These are phyloP conservation scores for Himalopsyche tibetana DNA, from an alignment of 2,888 invertebrate genomes.

Conservation along the genomic window DNA sequence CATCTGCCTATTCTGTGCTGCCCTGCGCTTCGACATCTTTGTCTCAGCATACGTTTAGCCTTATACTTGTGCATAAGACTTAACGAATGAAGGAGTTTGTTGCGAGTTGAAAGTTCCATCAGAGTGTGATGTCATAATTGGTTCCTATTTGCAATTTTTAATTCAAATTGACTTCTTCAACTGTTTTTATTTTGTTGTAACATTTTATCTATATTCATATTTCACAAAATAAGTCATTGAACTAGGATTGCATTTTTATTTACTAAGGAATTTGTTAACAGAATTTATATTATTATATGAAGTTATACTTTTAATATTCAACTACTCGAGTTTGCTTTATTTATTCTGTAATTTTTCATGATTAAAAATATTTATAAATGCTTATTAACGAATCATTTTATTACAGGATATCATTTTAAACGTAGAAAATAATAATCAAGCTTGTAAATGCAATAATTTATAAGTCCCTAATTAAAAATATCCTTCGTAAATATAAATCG, in stretches of 20 bases:
- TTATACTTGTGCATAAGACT: too few species aligned
- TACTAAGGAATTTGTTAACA: slow-evolving; percentile 58
- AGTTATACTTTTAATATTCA: slow-evolving; percentile 47
- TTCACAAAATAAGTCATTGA: slow-evolving; percentile 65
- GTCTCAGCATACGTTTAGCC: too few species aligned
- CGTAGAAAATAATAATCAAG: too few species aligned
- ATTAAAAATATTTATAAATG: not conserved
- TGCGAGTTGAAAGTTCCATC: too few species aligned
- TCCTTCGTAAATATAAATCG: too few species aligned
- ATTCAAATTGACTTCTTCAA: not conserved
- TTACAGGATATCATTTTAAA: too few species aligned
- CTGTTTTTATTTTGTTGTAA: slow-evolving; percentile 26
- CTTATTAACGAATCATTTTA: not conserved
- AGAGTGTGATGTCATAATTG: not conserved
- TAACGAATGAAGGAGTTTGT: too few species aligned
- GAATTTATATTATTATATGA: slow-evolving; percentile 55
- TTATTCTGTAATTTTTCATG: not conserved
- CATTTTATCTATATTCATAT: slow-evolving; percentile 41
- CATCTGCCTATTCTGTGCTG: too few species aligned
- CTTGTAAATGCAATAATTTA: too few species aligned
- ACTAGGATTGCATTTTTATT: slow-evolving; percentile 64
- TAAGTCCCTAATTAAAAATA: too few species aligned
- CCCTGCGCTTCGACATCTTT: too few species aligned
- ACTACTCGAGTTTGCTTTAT: slow-evolving; percentile 11
- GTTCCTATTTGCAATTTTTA: too few species aligned